Evolutionary conservation across 2,888 invertebrate genomes (phyloP).

Genomic region (Nomada goodeniana): DNA sequence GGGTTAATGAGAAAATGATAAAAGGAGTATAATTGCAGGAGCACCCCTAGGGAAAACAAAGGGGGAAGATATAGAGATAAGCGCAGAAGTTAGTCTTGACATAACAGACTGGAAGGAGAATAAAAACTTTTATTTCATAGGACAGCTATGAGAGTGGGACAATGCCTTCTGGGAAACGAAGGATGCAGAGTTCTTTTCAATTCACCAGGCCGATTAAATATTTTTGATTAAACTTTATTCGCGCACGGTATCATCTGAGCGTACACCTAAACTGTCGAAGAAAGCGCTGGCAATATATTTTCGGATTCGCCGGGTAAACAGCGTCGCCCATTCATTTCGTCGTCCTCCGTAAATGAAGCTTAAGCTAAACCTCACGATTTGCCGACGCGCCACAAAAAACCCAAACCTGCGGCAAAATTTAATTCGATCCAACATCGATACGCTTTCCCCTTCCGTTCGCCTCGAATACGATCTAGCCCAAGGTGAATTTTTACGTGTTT

Average conservation of each 20-base stretch:
- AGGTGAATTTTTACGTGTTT: no score
- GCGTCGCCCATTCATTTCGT: constrained; percentile 29
- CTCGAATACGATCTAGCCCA: no score
- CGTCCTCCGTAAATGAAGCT: constrained; percentile 56
- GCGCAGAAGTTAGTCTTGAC: no score
- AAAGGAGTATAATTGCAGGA: no score
- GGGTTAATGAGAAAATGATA: no score
- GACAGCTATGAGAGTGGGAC: no score
- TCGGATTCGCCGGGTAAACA: constrained; percentile 42
- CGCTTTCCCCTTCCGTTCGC: neutral
- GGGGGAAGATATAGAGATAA: no score
- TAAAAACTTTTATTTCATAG: no score
- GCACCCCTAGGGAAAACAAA: no score
- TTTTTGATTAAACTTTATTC: constrained; percentile 8
- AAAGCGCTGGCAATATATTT: constrained; percentile 45
- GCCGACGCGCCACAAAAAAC: constrained; percentile 40
- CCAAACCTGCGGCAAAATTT: constrained; percentile 14
- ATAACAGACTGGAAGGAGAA: no score
- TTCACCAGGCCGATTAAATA: constrained; percentile 15
- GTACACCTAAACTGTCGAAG: constrained; percentile 7
- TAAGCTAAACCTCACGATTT: constrained; percentile 51
- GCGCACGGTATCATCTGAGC: neutral
- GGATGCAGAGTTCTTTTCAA: constrained; percentile 7
- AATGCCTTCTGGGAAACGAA: neutral
- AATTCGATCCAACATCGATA: neutral